A percentile compares a stretch with the other conserved stretches of the same genome.
Evolutionary conservation across 2,113 vertebrate genomes (phyloP).

Genomic region (Scalopus aquaticus): DNA sequence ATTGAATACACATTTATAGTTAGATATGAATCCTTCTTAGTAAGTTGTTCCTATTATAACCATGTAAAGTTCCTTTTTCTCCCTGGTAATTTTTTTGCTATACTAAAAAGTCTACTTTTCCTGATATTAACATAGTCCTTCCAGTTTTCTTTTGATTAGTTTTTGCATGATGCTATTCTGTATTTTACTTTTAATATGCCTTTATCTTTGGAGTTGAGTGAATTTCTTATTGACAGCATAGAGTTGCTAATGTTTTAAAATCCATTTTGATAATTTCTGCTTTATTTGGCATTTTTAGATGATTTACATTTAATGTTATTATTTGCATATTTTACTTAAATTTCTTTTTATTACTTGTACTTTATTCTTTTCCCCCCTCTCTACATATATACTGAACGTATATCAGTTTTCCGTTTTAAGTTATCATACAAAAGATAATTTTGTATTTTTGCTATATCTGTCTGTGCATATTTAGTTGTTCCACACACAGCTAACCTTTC

Average conservation of each 20-base stretch:
- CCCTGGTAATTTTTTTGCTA: neutral
- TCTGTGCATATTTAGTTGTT: neutral
- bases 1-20: neutral
- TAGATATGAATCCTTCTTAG: neutral
- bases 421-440: no score
- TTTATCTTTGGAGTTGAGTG: neutral
- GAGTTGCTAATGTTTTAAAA: neutral
- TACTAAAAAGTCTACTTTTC: neutral
- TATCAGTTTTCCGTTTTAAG: neutral
- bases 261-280: neutral
- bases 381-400: neutral
- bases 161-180: neutral
- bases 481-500: neutral
- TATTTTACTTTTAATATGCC: neutral
- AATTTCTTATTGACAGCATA: neutral
- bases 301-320: neutral
- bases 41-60: neutral
- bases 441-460: neutral
- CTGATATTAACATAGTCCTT: neutral
- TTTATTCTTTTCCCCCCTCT: neutral
- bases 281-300: neutral
- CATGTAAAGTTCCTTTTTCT: neutral
- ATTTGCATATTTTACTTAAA: neutral
- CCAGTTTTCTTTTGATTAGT: neutral
- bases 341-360: neutral